Base-by-base conservation (phyloP, 1,140 invertebrate genomes). In the Vanessa atalanta region DNA sequence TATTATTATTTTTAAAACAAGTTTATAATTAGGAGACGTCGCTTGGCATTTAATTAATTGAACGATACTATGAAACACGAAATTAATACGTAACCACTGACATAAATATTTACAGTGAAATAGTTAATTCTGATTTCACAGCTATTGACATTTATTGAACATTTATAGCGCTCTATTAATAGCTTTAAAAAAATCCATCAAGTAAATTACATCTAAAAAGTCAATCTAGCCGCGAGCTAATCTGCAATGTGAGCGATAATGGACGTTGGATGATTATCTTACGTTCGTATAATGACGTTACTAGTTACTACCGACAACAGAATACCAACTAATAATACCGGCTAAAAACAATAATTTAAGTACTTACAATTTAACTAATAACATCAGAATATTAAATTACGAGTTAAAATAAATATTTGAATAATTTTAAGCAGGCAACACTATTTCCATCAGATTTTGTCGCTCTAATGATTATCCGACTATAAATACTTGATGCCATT, bases 201-300 rank as follows among this genome's bases (percentile, higher is more conserved):
- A 72, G 65, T 72, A 43, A 71, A 76, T 68, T 72, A 57, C 55
- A 66, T 71, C 65, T 76, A 76, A 84, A 81, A 78, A 85, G 76
- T 80, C 79, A 83, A 86, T 80, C 75, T 76, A 76, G 75, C 76
- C 79, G 65, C 61, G 65, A 73, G 70, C 68, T 72, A 78, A 82
- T 72, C 55, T 75, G 23, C 48, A 65, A 55, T 65, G 64, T 31
- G 53, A 71, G 60, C 75, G 81, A 78, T 84, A 81, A 84, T 84
- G 76, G 77, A 73, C 65, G 75, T 71, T 72, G 70, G 75, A 71
- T 83, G 79, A 85, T 83, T 83, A 85, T 85, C 85, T 87, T 84
- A 81, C 86, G 81, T 79, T 73, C 70, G 65, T 66, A 73, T 82
- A 82, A 84, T 82, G 77, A 80, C 75, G 80, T 82, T 82, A 83